Evolutionary conservation across 2,797 vertebrate species (phyloP), one percentile per base, ranked within the genome.

Genomic region (Melanotaenia parkinsoni): DNA sequence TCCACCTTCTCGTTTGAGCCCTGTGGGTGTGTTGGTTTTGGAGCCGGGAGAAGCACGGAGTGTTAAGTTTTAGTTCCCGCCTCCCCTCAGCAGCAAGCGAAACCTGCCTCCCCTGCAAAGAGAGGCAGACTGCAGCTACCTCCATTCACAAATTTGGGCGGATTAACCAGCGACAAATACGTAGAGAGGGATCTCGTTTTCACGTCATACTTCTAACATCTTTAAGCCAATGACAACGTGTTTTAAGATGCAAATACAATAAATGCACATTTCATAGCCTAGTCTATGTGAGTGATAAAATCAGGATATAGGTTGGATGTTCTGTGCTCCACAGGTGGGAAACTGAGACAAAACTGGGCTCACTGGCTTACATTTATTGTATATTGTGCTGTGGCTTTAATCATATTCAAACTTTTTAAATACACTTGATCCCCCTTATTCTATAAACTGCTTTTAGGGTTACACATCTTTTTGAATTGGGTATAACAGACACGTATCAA

Each of bases 1-100:
- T 70, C 89, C 83, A 81, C 89, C 86, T 80, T 82, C 84, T 63
- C 60, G 63, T 76, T 78, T 76, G 81, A 58, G 70, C 74, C 20
- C 70, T 32, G 0, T 10, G 75, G 67, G 63, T 70, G 79, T 78
- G 84, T 53, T 87, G 22, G 72, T 67, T 88, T 90, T 53, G 47
- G 0, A 0, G 12, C 1, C 20, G 3, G 28, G 61, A n/a, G 13
- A 18, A 73, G 47, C 62, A 83, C 82, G 79, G 50, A 59, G 64
- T 54, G 9, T 28, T 68, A 72, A 58, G 67, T 47, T 62, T 58
- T 12, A 5, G 14, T 37, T 3, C 26, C 33, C 9, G 45, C 26
- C 56, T 63, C 33, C 2, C 4, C 13, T 24, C 13, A 3, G 1
- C 12, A 2, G 20, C 18, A 0, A 7, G 20, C 6, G 11, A 10